Evolutionary conservation across 2,888 invertebrate genomes (phyloP), one percentile per base, ranked within the genome.

Genomic region (Blera fallax): DNA sequence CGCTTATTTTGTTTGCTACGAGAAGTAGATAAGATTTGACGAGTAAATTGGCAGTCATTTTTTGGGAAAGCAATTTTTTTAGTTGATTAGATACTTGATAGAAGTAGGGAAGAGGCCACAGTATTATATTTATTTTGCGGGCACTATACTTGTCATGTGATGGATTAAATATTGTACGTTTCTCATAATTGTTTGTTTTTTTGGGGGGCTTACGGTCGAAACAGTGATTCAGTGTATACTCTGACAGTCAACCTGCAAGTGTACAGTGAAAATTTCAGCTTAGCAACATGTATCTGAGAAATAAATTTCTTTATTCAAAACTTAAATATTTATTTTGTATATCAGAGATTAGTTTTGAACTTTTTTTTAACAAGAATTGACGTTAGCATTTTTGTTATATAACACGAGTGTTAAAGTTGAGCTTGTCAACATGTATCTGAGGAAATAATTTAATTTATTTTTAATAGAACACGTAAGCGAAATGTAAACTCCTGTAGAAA

Each of bases 1-100:
- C 34, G 48, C 21, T 43, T 29, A 40, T 54, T 29, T 69, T 18
- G 50, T 50, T 48, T 48, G 24, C 8, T 56, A 14, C 48, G 29
- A 27, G n/a, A 27, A 14, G 40, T 7, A 67, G 77, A 77, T 69
- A 77, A 77, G 69, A 37, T 69, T 52, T 50, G 77, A 76, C 48
- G 76, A 76, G 48, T 27, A 40, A 58, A 77, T 77, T 77, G 77
- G 58, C 60, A 21, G 58, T 45, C 50, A 16, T 45, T 37, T 18
- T 21, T 29, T 24, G 18, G 14, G 14, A 16, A 45, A 6, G 2
- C 10, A 16, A 29, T 34, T 4, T 45, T 50, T 50, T 64, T 27
- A n/a, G 64, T 16, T 60, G 76, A 77, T 77, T 77, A 60, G 67
- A 77, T 60, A 67, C 8, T 34, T 54, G 8, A 11, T 45, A 32